Evolutionary conservation across 1,140 invertebrate species (phyloP).

Genomic region (Helicoverpa zea): DNA sequence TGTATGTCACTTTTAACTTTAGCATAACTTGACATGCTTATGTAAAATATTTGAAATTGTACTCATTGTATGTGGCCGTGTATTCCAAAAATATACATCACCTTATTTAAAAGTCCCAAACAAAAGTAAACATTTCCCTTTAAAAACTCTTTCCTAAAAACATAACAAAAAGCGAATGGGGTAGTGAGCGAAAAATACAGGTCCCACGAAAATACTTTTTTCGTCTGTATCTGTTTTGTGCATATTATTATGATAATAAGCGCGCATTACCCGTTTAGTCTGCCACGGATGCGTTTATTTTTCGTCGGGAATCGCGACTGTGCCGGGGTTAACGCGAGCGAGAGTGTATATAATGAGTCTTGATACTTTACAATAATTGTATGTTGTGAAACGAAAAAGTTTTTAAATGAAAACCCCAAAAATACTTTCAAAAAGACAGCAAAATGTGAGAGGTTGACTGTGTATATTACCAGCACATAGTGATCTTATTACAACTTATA

Average conservation of each 20-base stretch:
- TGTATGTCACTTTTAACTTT: too few relatives aligned
- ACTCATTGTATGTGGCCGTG: too few relatives aligned
- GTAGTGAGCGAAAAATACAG: conserved; percentile 52
- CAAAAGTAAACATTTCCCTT: background rate
- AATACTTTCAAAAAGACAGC: too few relatives aligned
- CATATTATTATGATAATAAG: conserved; percentile 82
- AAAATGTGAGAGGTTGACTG: too few relatives aligned
- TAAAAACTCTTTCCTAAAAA: conserved; percentile 6
- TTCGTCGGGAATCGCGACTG: conserved; percentile 74
- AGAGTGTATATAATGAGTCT: background rate
- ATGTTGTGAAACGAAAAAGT: background rate
- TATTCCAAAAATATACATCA: background rate
- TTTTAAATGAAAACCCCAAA: too few relatives aligned
- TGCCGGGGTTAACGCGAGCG: conserved; percentile 50
- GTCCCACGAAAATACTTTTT: conserved; percentile 46
- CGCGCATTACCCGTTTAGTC: conserved; percentile 81
- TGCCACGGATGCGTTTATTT: conserved; percentile 80
- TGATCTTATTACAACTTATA: too few relatives aligned
- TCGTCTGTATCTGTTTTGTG: conserved; percentile 61
- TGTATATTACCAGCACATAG: too few relatives aligned
- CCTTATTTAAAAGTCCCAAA: background rate
- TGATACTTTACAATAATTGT: background rate
- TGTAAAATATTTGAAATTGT: too few relatives aligned
- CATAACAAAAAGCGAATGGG: background rate
- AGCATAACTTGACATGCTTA: too few relatives aligned